Percentiles rank a stretch among this genome's conserved stretches.
phyloP scores from a whole-genome alignment of 1,140 invertebrate genomes.

The Eurosta solidaginis region DNA sequence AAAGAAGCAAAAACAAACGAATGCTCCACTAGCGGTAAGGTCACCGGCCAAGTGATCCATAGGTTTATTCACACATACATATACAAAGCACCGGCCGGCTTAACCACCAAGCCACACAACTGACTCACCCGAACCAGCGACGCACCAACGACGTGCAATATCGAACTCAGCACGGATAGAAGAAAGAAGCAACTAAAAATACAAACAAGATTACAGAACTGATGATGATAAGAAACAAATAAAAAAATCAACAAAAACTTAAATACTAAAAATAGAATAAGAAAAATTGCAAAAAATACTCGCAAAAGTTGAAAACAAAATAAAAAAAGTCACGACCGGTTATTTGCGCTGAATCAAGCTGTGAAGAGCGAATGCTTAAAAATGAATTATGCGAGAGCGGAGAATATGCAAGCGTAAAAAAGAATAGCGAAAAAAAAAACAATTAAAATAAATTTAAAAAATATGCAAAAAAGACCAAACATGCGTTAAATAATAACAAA shows the following conservation, averaged over 20 bases:
- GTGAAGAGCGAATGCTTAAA: not conserved
- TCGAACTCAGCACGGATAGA: not conserved
- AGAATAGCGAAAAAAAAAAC: not conserved
- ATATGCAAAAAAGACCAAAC: not conserved
- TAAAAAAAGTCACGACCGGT: constrained; percentile 17
- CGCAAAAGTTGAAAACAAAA: not conserved
- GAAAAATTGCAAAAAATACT: not conserved
- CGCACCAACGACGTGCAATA: not conserved
- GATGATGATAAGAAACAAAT: not conserved
- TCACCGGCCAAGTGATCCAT: not conserved
- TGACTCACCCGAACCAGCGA: not conserved
- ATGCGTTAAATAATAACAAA: not conserved
- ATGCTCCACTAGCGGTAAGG: not conserved
- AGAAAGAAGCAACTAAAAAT: no score
- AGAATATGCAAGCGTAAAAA: constrained; percentile 1
- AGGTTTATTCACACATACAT: not conserved
- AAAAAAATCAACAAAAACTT: not conserved
- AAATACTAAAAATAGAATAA: constrained; percentile 22
- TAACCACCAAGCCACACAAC: constrained; percentile 15
- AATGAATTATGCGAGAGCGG: not conserved
- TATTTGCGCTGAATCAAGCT: not conserved
- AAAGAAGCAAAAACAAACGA: not conserved
- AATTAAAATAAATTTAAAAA: not conserved
- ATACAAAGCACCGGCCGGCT: not conserved
- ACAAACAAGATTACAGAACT: not conserved